Percentiles rank a stretch among this genome's conserved stretches.
phyloP scores from a whole-genome alignment of 2,797 vertebrate species.

The Pantherophis vulpinus region DNA sequence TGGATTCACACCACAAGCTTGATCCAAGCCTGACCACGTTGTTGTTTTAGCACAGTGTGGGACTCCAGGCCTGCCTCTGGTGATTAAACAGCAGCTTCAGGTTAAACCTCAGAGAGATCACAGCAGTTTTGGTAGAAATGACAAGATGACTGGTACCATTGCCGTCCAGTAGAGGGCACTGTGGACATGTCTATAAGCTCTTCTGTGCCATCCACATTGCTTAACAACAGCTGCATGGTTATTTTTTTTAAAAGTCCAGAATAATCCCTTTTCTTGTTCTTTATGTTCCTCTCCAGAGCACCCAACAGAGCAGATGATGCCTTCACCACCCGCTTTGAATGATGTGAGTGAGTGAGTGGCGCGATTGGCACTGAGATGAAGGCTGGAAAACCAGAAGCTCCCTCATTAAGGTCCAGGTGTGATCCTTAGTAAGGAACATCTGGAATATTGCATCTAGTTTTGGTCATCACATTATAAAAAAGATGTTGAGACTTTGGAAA shows the following conservation, averaged over 20 bases:
- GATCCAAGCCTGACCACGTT: not conserved
- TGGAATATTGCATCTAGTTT: not conserved
- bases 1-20: not conserved
- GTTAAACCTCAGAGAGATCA: not conserved
- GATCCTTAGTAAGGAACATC: not conserved
- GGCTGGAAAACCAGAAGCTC: slow-evolving; percentile 35
- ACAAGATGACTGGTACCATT: slow-evolving; percentile 32
- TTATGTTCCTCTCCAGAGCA: slow-evolving; percentile 30
- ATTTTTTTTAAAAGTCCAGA: not conserved
- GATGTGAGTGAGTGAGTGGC: slow-evolving; percentile 38
- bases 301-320: slow-evolving; percentile 2
- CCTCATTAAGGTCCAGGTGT: slow-evolving; percentile 24
- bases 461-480: not conserved
- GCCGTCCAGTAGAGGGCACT: slow-evolving; percentile 39
- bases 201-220: not conserved
- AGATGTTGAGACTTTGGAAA: not conserved
- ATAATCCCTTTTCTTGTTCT: slow-evolving; percentile 31
- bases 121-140: not conserved
- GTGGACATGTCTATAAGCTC: slow-evolving; percentile 31
- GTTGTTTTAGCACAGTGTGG: not conserved
- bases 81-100: not conserved
- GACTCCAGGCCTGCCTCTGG: not conserved
- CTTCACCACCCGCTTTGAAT: not conserved
- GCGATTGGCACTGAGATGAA: slow-evolving; percentile 48
- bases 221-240: not conserved